These are phyloP conservation scores for Pseudococcus viburni DNA, from an alignment of 2,888 invertebrate genomes.

Conservation along the genomic window DNA sequence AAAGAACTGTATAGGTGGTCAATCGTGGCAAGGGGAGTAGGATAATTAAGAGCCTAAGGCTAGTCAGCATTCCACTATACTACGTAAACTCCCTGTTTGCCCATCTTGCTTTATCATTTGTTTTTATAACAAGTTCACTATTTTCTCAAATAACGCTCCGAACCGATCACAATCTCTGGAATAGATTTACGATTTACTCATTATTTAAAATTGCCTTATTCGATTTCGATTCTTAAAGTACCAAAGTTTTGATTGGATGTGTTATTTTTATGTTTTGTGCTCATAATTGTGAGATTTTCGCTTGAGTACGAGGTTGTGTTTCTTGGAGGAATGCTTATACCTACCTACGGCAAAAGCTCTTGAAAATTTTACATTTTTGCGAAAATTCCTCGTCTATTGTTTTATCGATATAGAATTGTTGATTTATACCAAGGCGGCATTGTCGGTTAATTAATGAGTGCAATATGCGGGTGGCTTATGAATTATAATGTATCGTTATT, in stretches of 20 bases:
- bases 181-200: constrained; percentile 7
- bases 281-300: not conserved
- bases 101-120: constrained; percentile 8
- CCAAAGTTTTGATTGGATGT: not conserved
- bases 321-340: no score
- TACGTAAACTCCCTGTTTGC: constrained; percentile 46
- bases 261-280: not conserved
- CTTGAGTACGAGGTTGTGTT: not conserved
- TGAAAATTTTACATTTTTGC: not conserved
- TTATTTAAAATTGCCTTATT: constrained; percentile 2
- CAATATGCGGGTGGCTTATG: not conserved
- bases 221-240: not conserved
- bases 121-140: constrained; percentile 58
- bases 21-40: constrained; percentile 46
- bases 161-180: not conserved
- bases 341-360: not conserved
- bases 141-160: constrained; percentile 24
- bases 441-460: not conserved
- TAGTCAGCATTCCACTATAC: constrained; percentile 59
- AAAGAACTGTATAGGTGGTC: constrained; percentile 52
- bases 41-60: constrained; percentile 57
- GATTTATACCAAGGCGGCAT: not conserved
- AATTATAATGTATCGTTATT: not conserved
- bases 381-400: not conserved
- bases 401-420: not conserved